Conservation (phyloP, 1,140 invertebrate species). For the Micrasema longulum region DNA sequence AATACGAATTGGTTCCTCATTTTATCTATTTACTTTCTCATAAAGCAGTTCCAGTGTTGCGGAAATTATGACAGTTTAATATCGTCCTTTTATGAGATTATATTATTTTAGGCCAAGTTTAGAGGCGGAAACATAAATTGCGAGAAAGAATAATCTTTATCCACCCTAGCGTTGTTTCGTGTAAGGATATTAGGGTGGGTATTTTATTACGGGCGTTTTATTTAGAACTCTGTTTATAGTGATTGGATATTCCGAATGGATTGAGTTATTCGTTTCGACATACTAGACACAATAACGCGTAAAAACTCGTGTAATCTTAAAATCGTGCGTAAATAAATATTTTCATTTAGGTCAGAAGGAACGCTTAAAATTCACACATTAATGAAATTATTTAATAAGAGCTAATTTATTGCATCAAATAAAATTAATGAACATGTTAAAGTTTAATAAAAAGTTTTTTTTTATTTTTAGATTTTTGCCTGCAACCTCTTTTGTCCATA, state of each 20-base stretch:
- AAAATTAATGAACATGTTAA: no score
- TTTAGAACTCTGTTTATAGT: constrained; percentile 51
- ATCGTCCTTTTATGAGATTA: constrained; percentile 53
- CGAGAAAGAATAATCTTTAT: constrained; percentile 34
- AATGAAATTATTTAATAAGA: no score
- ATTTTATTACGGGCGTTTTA: constrained; percentile 53
- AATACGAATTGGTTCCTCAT: not conserved
- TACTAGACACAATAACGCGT: not conserved
- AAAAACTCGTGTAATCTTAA: constrained; percentile 19
- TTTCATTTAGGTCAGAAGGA: not conserved
- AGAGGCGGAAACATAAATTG: constrained; percentile 51
- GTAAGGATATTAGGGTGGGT: constrained; percentile 18
- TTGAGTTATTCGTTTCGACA: constrained; percentile 40
- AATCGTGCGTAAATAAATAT: constrained; percentile 8
- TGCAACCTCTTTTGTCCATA: no score
- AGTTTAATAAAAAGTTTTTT: no score
- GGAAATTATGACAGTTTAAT: constrained; percentile 54
- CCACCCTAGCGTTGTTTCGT: not conserved
- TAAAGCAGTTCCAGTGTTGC: constrained; percentile 39
- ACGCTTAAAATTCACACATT: no score
- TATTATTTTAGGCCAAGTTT: constrained; percentile 51
- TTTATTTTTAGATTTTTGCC: no score
- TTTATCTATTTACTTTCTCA: constrained; percentile 33
- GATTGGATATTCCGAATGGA: constrained; percentile 46
- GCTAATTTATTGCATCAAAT: no score